Evolutionary conservation across 1,140 invertebrate species (phyloP).

Genomic region (Lordiphosa mommai): DNA sequence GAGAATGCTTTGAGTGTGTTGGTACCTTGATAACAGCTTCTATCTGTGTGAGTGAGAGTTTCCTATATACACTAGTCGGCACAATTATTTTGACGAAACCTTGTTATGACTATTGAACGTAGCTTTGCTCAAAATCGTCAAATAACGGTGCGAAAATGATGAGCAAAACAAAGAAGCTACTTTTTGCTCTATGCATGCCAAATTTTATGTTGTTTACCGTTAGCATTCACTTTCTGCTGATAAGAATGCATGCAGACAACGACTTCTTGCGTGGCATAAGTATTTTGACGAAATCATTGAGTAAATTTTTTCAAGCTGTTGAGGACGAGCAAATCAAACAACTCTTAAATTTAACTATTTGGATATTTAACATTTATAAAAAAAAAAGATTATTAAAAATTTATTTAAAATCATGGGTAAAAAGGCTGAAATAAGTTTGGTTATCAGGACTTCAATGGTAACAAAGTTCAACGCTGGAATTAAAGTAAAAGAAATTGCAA

Average conservation of each 20-base stretch:
- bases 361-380: neutral
- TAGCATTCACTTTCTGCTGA: conserved; percentile 2
- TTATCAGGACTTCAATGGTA: conserved; percentile 1
- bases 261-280: neutral
- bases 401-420: conserved; percentile 3
- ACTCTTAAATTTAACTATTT: neutral
- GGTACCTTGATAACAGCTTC: too few species aligned
- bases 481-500: neutral
- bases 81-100: neutral
- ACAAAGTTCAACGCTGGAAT: conserved; percentile 1
- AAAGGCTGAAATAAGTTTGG: conserved; percentile 6
- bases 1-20: too few species aligned
- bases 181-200: neutral
- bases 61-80: neutral
- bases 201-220: conserved; percentile 3
- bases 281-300: conserved; percentile 6
- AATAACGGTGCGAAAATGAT: neutral
- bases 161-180: neutral
- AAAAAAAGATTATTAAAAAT: neutral
- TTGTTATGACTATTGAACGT: neutral
- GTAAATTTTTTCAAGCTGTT: neutral
- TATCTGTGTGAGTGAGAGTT: too few species aligned
- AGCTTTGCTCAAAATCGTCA: neutral
- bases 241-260: neutral
- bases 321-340: neutral